phyloP scores from a whole-genome alignment of 2,888 invertebrate genomes.

The Cosmorhoe ocellata region DNA sequence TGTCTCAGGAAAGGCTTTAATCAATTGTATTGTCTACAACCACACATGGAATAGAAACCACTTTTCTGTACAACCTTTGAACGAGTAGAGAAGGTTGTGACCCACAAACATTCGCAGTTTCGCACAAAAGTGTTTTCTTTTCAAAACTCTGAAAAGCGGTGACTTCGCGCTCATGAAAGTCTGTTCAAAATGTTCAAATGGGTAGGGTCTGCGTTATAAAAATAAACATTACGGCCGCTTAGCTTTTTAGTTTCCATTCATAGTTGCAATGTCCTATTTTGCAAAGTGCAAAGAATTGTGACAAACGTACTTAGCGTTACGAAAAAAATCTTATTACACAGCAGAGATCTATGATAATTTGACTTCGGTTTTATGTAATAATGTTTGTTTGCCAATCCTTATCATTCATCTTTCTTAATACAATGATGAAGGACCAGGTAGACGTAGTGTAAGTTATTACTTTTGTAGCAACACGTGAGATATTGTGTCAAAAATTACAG shows the following conservation, averaged over 20 bases:
- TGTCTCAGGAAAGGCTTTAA: constrained; percentile 4
- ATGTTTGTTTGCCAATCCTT: no score
- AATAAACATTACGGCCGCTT: constrained; percentile 46
- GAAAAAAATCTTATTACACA: no score
- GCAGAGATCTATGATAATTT: no score
- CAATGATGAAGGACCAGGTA: no score
- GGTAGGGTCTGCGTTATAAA: constrained; percentile 41
- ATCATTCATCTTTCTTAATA: no score
- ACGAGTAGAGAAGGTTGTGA: constrained; percentile 55
- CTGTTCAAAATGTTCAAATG: constrained; percentile 35
- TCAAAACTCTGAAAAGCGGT: constrained; percentile 57
- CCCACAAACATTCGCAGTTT: constrained; percentile 49
- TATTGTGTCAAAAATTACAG: no score
- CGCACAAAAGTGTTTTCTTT: constrained; percentile 57
- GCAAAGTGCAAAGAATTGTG: neutral
- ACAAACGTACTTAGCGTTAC: no score
- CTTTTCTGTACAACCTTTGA: constrained; percentile 41
- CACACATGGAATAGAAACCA: constrained; percentile 18
- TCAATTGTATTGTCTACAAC: constrained; percentile 9
- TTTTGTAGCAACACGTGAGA: no score
- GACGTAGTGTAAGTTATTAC: no score
- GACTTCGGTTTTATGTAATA: no score
- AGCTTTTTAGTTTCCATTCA: constrained; percentile 23
- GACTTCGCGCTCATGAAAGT: constrained; percentile 53
- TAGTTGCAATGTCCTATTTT: constrained; percentile 17